These are phyloP conservation scores for Neodiprion pinetum DNA, from an alignment of 1,140 invertebrate genomes.

Conservation along the genomic window DNA sequence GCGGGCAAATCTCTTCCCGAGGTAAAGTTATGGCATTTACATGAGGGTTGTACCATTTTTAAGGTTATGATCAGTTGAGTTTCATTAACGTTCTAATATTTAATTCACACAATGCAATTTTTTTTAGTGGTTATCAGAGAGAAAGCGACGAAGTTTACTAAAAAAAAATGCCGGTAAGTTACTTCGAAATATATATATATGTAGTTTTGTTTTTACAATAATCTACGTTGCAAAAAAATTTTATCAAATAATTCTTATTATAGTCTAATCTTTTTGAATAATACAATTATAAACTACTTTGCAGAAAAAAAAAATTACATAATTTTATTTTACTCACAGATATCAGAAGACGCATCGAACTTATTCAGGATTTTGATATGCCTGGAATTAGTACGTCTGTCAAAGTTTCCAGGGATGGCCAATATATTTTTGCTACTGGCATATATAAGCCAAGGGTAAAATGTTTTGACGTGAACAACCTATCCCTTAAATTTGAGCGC, in stretches of 20 bases:
- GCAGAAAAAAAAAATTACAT: constrained; percentile 14
- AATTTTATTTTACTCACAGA: constrained; percentile 59
- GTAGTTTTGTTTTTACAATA: not conserved
- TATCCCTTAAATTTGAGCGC: constrained; percentile 98
- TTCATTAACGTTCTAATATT: constrained; percentile 14
- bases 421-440: constrained; percentile 92
- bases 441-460: constrained; percentile 96
- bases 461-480: constrained; percentile 95
- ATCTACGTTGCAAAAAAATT: not conserved
- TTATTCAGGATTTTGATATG: constrained; percentile 99
- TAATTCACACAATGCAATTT: constrained; percentile 26
- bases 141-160: constrained; percentile 83
- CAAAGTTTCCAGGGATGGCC: constrained; percentile 87
- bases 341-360: constrained; percentile 87
- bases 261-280: constrained; percentile 17
- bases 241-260: constrained; percentile 9
- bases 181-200: not conserved
- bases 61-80: constrained; percentile 32
- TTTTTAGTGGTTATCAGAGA: constrained; percentile 91
- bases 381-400: constrained; percentile 89
- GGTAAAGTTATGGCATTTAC: constrained; percentile 67
- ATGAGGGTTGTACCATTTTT: constrained; percentile 21
- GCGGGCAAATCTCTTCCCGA: constrained; percentile 96
- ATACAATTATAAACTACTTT: constrained; percentile 13
- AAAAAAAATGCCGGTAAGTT: constrained; percentile 85